Percentiles rank a stretch among this genome's conserved stretches.
phyloP scores from a whole-genome alignment of 2,113 vertebrate species.

The Lepisosteus osseus region DNA sequence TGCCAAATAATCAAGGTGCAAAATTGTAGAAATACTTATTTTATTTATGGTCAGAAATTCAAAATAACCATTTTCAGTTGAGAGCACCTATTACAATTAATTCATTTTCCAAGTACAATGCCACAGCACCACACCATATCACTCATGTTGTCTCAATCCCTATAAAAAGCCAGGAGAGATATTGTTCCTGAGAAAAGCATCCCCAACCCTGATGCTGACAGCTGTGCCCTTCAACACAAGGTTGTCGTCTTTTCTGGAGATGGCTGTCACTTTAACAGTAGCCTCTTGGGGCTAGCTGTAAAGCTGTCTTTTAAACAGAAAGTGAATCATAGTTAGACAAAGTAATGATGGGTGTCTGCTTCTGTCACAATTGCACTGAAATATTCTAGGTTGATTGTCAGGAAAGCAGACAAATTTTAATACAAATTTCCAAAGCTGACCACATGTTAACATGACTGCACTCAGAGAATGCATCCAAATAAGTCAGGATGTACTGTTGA shows the following conservation, averaged over 20 bases:
- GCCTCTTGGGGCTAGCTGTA: constrained; percentile 14
- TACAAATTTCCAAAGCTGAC: constrained; percentile 33
- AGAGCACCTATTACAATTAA: too few species aligned
- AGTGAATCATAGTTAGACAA: constrained; percentile 51
- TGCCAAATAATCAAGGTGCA: too few species aligned
- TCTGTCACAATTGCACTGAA: constrained; percentile 56
- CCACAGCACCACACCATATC: not conserved
- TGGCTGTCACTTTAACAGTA: constrained; percentile 33
- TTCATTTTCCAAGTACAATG: not conserved
- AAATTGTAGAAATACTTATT: too few species aligned
- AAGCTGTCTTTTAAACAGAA: constrained; percentile 33
- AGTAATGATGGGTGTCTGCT: constrained; percentile 54
- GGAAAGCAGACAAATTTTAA: constrained; percentile 63
- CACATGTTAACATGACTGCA: constrained; percentile 55
- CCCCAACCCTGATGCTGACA: constrained; percentile 26
- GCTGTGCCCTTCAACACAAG: constrained; percentile 39
- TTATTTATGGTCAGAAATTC: too few species aligned
- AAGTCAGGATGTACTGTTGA: too few species aligned
- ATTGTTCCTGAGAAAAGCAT: constrained; percentile 39
- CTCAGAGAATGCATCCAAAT: constrained; percentile 11
- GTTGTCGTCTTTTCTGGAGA: constrained; percentile 44
- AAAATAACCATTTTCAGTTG: too few species aligned
- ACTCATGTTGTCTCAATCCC: constrained; percentile 4
- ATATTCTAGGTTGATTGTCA: constrained; percentile 55
- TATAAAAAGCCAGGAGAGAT: constrained; percentile 26